Base-by-base conservation (phyloP, 2,888 invertebrate genomes). In the Chouioia cunea region DNA sequence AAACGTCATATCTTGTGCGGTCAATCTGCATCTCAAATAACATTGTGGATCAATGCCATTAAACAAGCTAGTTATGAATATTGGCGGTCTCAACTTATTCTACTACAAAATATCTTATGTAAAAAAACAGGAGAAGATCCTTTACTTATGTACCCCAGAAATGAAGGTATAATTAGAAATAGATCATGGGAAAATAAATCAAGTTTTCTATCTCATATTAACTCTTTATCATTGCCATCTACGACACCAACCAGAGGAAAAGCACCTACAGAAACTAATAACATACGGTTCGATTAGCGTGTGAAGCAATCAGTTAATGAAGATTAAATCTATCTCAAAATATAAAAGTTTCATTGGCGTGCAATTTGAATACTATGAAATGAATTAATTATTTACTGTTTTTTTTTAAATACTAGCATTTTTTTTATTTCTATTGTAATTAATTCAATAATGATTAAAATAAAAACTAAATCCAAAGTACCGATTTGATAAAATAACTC, bases 21-120 rank as follows among this genome's bases (percentile, higher is more conserved):
- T 44, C 88, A 91, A 57, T 90, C 92, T 59, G 92, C 93, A 81
- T 88, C 88, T 54, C 91, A 92, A 85, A 91, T 92, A 2, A 89
- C 90, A 65, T 89, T 90, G 72, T 93, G 93, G 93, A 90, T 93
- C 8, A 87, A 88, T 70, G 90, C 90, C 54, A 82, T 93, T 63
- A 89, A 90, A 77, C 88, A 89, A 78, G 90, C 92, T 73, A 91
- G 92, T n/a, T 93, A 93, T 81, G 92, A 92, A 81, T 90, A 91
- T 79, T 88, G 92, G 86, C 86, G 92, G 71, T 89, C 89, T 59
- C 89, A 90, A 75, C 87, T 91, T 56, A 88, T 90, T 60, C 87
- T 89, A 60, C 86, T 93, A 18, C 92, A 92, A 82, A 90, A 91
- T 22, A 90, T 90, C 85, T 88, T 93, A 76, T 90, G 87, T 79